A percentile compares a stretch with the other conserved stretches of the same genome.
These are phyloP conservation scores for Drosophila carrolli DNA, from an alignment of 1,140 invertebrate genomes.

Conservation along the genomic window DNA sequence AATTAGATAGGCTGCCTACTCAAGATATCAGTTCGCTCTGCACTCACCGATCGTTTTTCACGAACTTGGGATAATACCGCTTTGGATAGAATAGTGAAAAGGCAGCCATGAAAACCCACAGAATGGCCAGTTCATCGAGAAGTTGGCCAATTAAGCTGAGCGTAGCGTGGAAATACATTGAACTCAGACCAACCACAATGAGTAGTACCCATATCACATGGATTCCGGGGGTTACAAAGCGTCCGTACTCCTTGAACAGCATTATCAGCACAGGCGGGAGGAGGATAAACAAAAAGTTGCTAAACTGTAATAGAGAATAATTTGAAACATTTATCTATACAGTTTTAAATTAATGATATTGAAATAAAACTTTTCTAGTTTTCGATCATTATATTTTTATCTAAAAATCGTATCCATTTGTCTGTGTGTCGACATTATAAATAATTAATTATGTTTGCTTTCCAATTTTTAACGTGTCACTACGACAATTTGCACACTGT, in stretches of 20 bases:
- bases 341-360: too few species aligned
- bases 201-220: conserved; percentile 91
- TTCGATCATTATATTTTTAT: neutral
- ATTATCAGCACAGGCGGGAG: conserved; percentile 91
- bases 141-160: conserved; percentile 92
- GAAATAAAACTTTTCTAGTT: too few species aligned
- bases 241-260: conserved; percentile 90
- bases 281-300: conserved; percentile 91
- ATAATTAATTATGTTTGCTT: conserved; percentile 12
- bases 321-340: neutral
- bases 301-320: conserved; percentile 86
- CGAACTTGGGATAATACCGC: conserved; percentile 88
- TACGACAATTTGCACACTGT: conserved; percentile 37
- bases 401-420: neutral
- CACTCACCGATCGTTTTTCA: conserved; percentile 88
- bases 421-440: neutral
- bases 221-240: conserved; percentile 90
- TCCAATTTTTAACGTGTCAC: conserved; percentile 31
- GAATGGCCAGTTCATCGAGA: conserved; percentile 91
- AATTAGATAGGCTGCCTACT: conserved; percentile 9
- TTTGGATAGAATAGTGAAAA: conserved; percentile 91
- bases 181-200: conserved; percentile 91
- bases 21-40: conserved; percentile 12
- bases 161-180: conserved; percentile 93
- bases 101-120: conserved; percentile 92